A percentile compares a stretch with the other conserved stretches of the same genome.
phyloP scores from a whole-genome alignment of 2,113 vertebrate species.

The Eurystomus gularis region DNA sequence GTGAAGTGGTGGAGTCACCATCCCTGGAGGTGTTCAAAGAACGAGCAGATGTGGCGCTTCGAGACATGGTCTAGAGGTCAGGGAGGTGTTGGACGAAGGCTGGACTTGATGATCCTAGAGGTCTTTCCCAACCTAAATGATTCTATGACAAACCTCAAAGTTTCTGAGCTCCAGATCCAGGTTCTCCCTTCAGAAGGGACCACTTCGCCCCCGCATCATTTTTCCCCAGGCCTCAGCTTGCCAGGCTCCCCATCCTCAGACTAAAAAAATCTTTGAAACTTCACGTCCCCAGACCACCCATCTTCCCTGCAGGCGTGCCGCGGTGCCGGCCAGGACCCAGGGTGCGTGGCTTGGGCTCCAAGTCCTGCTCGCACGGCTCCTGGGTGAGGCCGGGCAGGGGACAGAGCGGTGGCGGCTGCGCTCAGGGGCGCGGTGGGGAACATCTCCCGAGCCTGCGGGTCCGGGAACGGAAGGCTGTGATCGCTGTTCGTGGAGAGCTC shows the following conservation, averaged over 20 bases:
- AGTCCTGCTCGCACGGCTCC: not conserved
- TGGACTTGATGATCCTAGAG: too few species aligned
- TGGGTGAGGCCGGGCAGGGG: fast-evolving
- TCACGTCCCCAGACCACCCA: fast-evolving
- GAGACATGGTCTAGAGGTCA: too few species aligned
- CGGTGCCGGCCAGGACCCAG: not conserved
- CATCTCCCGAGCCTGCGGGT: not conserved
- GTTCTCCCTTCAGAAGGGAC: not conserved
- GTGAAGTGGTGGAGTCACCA: too few species aligned
- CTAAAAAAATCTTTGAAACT: not conserved
- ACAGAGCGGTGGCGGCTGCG: fast-evolving
- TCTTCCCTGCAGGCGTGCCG: fast-evolving
- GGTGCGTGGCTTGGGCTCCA: fast-evolving
- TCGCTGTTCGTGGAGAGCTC: not conserved
- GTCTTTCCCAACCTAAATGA: too few species aligned
- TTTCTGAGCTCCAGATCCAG: not conserved
- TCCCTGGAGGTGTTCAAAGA: too few species aligned
- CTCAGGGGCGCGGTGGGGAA: fast-evolving
- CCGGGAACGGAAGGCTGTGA: fast-evolving
- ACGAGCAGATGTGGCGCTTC: too few species aligned
- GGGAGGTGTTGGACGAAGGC: too few species aligned
- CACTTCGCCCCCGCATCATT: not conserved
- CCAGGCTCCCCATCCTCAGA: not conserved
- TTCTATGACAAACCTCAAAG: not conserved
- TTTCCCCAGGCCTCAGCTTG: not conserved